phyloP scores from a whole-genome alignment of 1,140 invertebrate genomes.

The Hyposmocoma kahamanoa region DNA sequence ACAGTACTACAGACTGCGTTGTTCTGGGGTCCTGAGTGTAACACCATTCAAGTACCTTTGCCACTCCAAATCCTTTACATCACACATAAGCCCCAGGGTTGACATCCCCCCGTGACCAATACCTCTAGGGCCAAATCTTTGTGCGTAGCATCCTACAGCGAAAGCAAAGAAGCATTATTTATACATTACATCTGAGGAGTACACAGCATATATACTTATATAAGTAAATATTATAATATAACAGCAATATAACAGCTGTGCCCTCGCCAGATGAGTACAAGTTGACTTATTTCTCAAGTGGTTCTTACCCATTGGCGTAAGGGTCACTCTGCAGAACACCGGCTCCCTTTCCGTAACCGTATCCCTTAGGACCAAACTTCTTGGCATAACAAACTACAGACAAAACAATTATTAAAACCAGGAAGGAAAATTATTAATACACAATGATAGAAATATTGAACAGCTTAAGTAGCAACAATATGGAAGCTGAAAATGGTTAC shows the following conservation, averaged over 20 bases:
- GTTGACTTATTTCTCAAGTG: slow-evolving; percentile 19
- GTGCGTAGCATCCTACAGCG: slow-evolving; percentile 82
- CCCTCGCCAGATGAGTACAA: slow-evolving; percentile 39
- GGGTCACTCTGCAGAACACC: slow-evolving; percentile 92
- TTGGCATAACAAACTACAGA: slow-evolving; percentile 92
- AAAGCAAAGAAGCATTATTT: slow-evolving; percentile 63
- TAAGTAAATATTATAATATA: background rate
- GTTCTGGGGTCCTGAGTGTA: slow-evolving; percentile 18
- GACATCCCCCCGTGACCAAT: slow-evolving; percentile 91
- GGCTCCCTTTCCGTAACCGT: slow-evolving; percentile 93
- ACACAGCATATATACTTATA: slow-evolving; percentile 32
- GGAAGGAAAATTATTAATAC: slow-evolving; percentile 5
- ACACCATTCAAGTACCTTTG: slow-evolving; percentile 73
- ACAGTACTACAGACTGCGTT: slow-evolving; percentile 35
- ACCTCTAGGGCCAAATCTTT: slow-evolving; percentile 91
- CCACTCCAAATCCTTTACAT: slow-evolving; percentile 78
- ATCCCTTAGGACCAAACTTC: slow-evolving; percentile 95
- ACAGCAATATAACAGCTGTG: slow-evolving; percentile 28
- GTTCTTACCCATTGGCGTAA: slow-evolving; percentile 81
- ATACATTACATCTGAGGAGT: slow-evolving; percentile 35
- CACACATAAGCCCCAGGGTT: slow-evolving; percentile 79
- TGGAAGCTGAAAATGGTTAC: background rate
- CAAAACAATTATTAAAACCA: slow-evolving; percentile 42
- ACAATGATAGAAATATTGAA: background rate
- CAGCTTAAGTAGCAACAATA: background rate